Evolutionary conservation across 2,888 invertebrate species (phyloP).

Genomic region (Campopleginae sp.): DNA sequence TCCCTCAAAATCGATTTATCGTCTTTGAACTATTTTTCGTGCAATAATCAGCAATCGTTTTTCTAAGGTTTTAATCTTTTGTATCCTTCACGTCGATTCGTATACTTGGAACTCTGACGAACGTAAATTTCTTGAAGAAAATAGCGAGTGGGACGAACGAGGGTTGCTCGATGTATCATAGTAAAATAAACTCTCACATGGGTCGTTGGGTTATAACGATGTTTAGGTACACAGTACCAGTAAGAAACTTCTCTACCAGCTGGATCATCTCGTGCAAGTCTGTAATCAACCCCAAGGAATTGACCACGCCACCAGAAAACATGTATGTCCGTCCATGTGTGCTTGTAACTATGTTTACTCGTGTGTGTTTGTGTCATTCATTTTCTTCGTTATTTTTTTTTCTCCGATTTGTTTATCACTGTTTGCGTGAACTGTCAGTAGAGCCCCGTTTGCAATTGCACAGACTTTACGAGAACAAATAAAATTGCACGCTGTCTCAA

Average conservation of each 20-base stretch:
- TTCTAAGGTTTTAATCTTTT: not conserved
- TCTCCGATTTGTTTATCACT: conserved; percentile 25
- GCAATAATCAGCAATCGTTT: not conserved
- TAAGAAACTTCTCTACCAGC: conserved; percentile 97
- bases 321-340: conserved; percentile 86
- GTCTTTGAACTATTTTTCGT: not conserved
- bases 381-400: conserved; percentile 23
- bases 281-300: conserved; percentile 93
- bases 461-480: conserved; percentile 64
- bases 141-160: conserved; percentile 57
- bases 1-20: not conserved
- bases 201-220: conserved; percentile 77
- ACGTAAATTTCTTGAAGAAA: conserved; percentile 31
- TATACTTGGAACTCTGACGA: conserved; percentile 3
- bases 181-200: conserved; percentile 63
- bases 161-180: conserved; percentile 61
- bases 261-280: conserved; percentile 97
- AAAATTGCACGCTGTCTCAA: conserved; percentile 55
- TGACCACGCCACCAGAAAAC: conserved; percentile 91
- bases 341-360: conserved; percentile 60
- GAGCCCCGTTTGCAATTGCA: conserved; percentile 55
- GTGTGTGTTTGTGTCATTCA: conserved; percentile 38
- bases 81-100: not conserved
- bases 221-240: conserved; percentile 96
- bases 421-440: conserved; percentile 31